These are phyloP conservation scores for Peromyscus eremicus DNA, from an alignment of 2,797 vertebrate genomes.

Conservation along the genomic window DNA sequence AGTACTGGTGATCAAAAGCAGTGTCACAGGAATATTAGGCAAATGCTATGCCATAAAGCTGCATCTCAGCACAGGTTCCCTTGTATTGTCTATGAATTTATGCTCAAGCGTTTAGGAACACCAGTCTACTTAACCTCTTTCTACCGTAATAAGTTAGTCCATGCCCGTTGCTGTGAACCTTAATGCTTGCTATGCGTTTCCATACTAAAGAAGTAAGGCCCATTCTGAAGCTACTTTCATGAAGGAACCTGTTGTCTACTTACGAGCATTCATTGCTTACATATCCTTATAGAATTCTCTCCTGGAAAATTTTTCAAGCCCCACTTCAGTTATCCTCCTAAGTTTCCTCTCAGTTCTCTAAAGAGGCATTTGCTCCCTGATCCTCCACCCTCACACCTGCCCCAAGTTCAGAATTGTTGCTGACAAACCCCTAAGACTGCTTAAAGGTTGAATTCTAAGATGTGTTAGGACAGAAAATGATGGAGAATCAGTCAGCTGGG, in stretches of 20 bases:
- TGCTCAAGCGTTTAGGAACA: conserved; percentile 26
- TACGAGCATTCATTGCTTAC: neutral
- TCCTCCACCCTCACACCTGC: neutral
- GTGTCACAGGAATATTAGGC: neutral
- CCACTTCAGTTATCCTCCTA: neutral
- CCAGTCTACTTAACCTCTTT: neutral
- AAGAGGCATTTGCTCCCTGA: neutral
- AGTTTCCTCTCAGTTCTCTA: neutral
- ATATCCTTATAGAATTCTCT: neutral
- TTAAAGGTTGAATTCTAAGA: neutral
- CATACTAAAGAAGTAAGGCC: neutral
- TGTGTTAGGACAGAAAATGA: conserved; percentile 1
- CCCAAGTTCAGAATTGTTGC: conserved; percentile 18
- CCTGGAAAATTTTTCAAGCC: neutral
- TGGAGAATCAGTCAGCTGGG: neutral
- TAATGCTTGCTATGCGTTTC: neutral
- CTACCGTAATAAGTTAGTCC: neutral
- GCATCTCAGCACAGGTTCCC: neutral
- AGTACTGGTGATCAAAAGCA: neutral
- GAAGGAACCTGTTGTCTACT: neutral
- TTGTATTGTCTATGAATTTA: conserved; percentile 38
- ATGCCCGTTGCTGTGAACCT: neutral
- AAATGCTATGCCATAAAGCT: neutral
- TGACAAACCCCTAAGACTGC: neutral
- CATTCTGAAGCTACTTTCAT: neutral